Evolutionary conservation across 2,888 invertebrate genomes (phyloP), one percentile per base, ranked within the genome.

Genomic region (Celastrina argiolus): DNA sequence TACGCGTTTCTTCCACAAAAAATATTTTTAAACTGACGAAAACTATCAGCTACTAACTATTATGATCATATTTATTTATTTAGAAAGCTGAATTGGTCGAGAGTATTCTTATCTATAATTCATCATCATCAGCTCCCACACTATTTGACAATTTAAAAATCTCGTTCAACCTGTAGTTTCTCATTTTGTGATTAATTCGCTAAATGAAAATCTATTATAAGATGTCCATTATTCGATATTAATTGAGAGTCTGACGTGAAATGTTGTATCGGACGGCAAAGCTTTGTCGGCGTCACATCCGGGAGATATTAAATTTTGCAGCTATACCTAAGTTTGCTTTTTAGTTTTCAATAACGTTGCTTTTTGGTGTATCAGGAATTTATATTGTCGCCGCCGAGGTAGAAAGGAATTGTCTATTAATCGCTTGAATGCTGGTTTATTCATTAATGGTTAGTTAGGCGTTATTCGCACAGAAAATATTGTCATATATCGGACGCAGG

Each of bases 261-360:
- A 36, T 59, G 45, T 64, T 66, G 70, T 70, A 74, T 69, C 67
- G 65, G 41, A 22, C 66, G 68, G 68, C 66, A 70, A 69, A 64
- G 64, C 68, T 69, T 71, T 71, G 71, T 70, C 56, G 56, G 69
- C 68, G 36, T 45, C 65, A 66, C 66, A 69, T 68, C 67, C 70
- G 63, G 64, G 56, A 67, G 73, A 72, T 76, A 76, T 76, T 75
- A 74, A 76, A 74, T 74, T 74, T 74, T 70, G 69, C 66, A 56
- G 65, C 66, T 72, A 71, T 72, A 70, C 66, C 67, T 66, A 51
- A 64, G 56, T 41, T 64, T 41, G 26, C 61, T 61, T 61, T 61
- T 61, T 61, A 61, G 61, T 61, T 61, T 61, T 61, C 61, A 61
- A 61, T 61, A 61, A 36, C 18, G 18, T 7, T 12, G 22, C 56